Evolutionary conservation across 1,140 invertebrate genomes (phyloP).

Genomic region (Drosophila pseudoobscura): DNA sequence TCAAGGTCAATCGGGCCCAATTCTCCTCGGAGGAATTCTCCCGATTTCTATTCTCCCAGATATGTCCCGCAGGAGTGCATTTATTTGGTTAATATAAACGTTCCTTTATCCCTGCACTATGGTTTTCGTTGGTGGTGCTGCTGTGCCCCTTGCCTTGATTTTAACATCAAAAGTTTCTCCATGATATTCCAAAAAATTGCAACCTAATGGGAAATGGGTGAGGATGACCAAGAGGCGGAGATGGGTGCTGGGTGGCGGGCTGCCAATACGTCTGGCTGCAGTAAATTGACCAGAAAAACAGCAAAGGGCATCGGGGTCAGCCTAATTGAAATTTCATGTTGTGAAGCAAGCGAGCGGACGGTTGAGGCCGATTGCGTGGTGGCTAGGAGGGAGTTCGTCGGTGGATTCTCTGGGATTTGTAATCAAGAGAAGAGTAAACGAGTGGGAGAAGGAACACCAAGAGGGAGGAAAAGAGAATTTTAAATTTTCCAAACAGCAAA

Average conservation of each 20-base stretch:
- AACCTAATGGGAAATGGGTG: neutral
- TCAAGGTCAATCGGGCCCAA: constrained; percentile 7
- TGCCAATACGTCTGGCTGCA: constrained; percentile 69
- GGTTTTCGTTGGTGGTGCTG: too few species aligned
- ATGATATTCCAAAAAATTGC: constrained; percentile 5
- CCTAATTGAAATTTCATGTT: constrained; percentile 81
- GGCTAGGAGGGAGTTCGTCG: too few species aligned
- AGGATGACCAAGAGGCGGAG: neutral
- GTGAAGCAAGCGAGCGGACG: constrained; percentile 52
- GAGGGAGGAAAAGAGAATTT: constrained; percentile 5
- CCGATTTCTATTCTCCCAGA: too few species aligned
- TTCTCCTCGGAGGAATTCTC: too few species aligned
- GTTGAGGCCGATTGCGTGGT: neutral
- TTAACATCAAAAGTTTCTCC: constrained; percentile 1
- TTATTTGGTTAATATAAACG: too few species aligned
- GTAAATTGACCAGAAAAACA: constrained; percentile 80
- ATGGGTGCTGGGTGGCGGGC: neutral
- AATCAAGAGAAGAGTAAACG: constrained; percentile 10
- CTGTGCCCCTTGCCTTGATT: neutral
- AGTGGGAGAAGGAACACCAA: too few species aligned
- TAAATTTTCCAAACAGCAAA: too few species aligned
- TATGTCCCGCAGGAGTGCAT: too few species aligned
- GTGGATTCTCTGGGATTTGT: constrained; percentile 32
- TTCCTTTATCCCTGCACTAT: too few species aligned
- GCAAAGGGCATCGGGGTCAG: constrained; percentile 57